A percentile compares a stretch with the other conserved stretches of the same genome.
These are phyloP conservation scores for Ophion obscuratus DNA, from an alignment of 2,888 invertebrate species.

Conservation along the genomic window DNA sequence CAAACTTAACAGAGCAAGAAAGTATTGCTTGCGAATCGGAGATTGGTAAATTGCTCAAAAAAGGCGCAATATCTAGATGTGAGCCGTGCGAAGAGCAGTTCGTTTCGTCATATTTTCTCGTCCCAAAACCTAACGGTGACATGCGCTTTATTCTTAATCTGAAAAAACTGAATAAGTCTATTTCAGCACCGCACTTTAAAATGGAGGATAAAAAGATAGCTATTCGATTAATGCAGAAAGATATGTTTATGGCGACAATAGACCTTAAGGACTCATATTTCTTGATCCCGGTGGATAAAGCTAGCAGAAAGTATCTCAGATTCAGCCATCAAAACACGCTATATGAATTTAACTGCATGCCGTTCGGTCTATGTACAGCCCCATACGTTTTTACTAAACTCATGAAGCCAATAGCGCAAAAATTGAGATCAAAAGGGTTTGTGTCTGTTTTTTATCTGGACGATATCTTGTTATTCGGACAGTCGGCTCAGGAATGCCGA, in stretches of 20 bases:
- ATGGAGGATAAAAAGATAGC: conserved; percentile 6
- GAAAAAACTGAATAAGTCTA: background rate
- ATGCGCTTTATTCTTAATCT: background rate
- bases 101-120: background rate
- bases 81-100: conserved; percentile 2
- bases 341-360: too few relatives aligned
- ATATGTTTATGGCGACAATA: too few relatives aligned
- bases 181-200: background rate
- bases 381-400: too few relatives aligned
- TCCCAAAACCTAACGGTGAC: background rate
- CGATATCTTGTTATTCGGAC: conserved; percentile 1
- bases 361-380: too few relatives aligned
- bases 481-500: background rate
- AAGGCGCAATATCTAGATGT: conserved; percentile 8
- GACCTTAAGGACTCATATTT: background rate
- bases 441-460: conserved; percentile 7
- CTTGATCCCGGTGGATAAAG: too few relatives aligned
- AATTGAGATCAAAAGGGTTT: conserved; percentile 11
- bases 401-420: conserved; percentile 8
- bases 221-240: background rate
- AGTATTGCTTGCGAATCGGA: background rate
- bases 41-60: background rate
- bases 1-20: background rate
- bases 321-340: background rate
- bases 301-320: background rate